Evolutionary conservation across 2,113 vertebrate species (phyloP), one percentile per base, ranked within the genome.

Genomic region (Varanus komodoensis): DNA sequence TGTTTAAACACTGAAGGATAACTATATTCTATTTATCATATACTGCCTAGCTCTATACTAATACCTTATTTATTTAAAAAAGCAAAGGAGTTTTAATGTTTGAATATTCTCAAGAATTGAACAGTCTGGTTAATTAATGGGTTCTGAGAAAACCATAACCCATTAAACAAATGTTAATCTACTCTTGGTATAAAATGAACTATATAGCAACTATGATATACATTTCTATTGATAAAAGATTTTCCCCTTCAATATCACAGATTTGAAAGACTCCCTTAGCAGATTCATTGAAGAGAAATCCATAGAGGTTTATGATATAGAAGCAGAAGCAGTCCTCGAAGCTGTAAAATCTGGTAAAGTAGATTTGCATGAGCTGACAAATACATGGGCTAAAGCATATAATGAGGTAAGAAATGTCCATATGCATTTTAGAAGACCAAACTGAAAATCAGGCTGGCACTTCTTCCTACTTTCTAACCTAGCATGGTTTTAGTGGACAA

Each of bases 341-440:
- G 98, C 97, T 88, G 97, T 99, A 93, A 96, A 96, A 6, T 96
- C 94, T 0, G 98, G 98, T 88, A 97, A 98, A 80, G 92, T 98
- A 4, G 98, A 98, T 48, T 91, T 98, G 6, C 98, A 98, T 92
- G 97, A 97, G 68, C 96, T 99, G 91, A 97, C 98, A 87, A 97
- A 97, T 69, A 90, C 97, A 0, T 99, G 99, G 99, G 97, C 98
- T 93, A 98, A 97, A 96, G 96, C 98, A 48, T 99, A 99, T 86
- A 96, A 97, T 4, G 98, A 99, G 98, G 99, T 99, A 84, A 74
- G 90, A 44, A 82, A 89, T 83, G 9, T 92, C 82, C 32, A 14
- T 91, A 87, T 69, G 1, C 79, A 38, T 34, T n/a, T 7, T 38
- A 0, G n/a, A 14, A 82, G 15, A 74, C 14, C 6, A 14, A 61